Base-by-base conservation (phyloP, 2,888 invertebrate species). In the Pegoplata infirma region DNA sequence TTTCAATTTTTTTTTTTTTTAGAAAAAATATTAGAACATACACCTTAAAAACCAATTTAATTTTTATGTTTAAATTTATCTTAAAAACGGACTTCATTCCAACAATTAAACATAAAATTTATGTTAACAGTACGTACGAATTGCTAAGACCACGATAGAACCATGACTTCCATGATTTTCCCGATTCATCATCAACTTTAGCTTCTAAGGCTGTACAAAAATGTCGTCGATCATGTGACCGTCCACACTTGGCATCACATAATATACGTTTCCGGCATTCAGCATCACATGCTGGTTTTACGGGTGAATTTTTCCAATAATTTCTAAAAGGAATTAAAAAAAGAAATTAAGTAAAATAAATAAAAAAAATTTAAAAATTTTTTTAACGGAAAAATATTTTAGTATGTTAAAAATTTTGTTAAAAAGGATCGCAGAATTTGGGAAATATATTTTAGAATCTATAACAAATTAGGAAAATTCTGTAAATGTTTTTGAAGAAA, bases 291-390 rank as follows among this genome's bases (percentile, higher is more conserved):
- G 91, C 88, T 8, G 96, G 94, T 46, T 95, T 92, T 0, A 94
- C 94, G 0, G 96, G 96, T 73, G 96, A 96, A 86, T 95, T 96
- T 90, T 97, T 97, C 92, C 96, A 96, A 88, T 97, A 97, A 88
- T 96, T 94, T 85, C 96, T 96, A 84, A 0, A 76, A 46, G 7
- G n/a, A n/a, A n/a, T n/a, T n/a, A n/a, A n/a, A n/a, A 32, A 32
- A 32, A 2, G 6, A 4, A 3, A n/a, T n/a, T n/a, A n/a, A n/a
- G n/a, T n/a, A n/a, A n/a, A n/a, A n/a, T n/a, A n/a, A n/a, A n/a
- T n/a, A n/a, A n/a, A n/a, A n/a, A n/a, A n/a, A n/a, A n/a, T n/a
- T n/a, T n/a, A n/a, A n/a, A n/a, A n/a, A n/a, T n/a, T n/a, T n/a
- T n/a, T n/a, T n/a, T n/a, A n/a, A n/a, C n/a, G n/a, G n/a, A n/a